Conservation (phyloP, 2,797 vertebrate species). For the Phoebastria nigripes region DNA sequence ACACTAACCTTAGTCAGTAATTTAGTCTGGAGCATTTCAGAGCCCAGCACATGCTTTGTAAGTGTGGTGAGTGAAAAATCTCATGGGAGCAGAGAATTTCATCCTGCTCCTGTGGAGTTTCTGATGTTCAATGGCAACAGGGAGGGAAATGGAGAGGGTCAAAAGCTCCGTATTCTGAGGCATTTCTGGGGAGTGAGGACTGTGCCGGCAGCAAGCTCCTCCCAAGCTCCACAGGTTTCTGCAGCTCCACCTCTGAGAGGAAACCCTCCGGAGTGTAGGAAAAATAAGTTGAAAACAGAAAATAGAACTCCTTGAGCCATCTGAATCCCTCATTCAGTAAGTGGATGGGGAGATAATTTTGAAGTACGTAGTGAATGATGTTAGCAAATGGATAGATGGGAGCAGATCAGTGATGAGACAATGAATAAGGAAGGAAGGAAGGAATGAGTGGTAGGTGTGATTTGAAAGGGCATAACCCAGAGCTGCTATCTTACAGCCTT, state of each 20-base stretch:
- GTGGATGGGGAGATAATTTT: not conserved
- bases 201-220: not conserved
- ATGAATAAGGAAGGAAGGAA: slow-evolving; percentile 22
- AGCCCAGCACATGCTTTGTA: not conserved
- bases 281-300: not conserved
- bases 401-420: not conserved
- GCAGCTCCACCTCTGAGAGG: not conserved
- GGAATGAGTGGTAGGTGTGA: slow-evolving; percentile 12
- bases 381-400: not conserved
- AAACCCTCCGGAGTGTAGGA: not conserved
- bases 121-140: not conserved
- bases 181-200: not conserved
- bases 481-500: not conserved
- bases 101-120: not conserved
- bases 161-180: not conserved
- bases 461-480: slow-evolving; percentile 24
- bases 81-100: not conserved
- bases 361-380: not conserved
- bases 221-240: not conserved
- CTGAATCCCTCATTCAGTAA: not conserved
- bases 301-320: not conserved
- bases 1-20: not conserved
- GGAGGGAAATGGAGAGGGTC: not conserved
- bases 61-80: not conserved
- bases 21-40: not conserved